These are phyloP conservation scores for Hypomesus transpacificus DNA, from an alignment of 2,113 vertebrate genomes.

Conservation along the genomic window DNA sequence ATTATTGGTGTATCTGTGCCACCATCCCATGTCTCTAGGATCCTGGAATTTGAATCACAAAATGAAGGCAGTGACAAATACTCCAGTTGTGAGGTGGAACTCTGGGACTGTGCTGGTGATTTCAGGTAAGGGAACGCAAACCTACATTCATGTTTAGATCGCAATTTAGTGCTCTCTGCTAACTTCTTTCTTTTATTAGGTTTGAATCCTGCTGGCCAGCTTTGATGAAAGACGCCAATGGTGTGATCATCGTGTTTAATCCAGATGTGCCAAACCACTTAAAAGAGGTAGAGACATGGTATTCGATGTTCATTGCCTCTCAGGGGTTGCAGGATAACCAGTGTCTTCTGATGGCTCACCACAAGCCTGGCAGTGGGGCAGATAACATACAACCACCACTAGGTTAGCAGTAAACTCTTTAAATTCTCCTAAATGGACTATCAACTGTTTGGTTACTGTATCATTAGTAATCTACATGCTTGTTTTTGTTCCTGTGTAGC, in stretches of 20 bases:
- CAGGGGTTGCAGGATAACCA: conserved; percentile 81
- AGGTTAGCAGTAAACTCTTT: conserved; percentile 66
- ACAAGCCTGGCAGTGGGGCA: conserved; percentile 81
- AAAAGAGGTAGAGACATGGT: conserved; percentile 88
- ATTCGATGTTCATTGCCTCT: conserved; percentile 84
- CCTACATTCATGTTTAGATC: no score
- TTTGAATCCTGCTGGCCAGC: conserved; percentile 97
- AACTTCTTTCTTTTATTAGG: conserved; percentile 56
- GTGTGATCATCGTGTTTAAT: conserved; percentile 91
- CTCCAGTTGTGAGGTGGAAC: conserved; percentile 80
- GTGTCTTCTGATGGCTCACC: conserved; percentile 91
- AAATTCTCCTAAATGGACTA: background rate
- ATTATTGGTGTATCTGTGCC: background rate
- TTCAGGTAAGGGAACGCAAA: conserved; percentile 75
- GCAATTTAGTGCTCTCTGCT: no score
- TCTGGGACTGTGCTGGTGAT: conserved; percentile 96
- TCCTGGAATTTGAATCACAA: conserved; percentile 90
- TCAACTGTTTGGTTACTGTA: no score
- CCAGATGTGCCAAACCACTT: conserved; percentile 85
- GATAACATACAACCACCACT: conserved; percentile 70
- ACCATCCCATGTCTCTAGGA: conserved; percentile 67
- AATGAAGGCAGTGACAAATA: conserved; percentile 68
- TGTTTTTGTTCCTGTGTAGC: conserved; percentile 66
- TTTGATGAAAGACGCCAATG: conserved; percentile 85
- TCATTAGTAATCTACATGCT: conserved; percentile 8